Conservation (phyloP, 2,888 invertebrate species). For the Iphiclides podalirius region DNA sequence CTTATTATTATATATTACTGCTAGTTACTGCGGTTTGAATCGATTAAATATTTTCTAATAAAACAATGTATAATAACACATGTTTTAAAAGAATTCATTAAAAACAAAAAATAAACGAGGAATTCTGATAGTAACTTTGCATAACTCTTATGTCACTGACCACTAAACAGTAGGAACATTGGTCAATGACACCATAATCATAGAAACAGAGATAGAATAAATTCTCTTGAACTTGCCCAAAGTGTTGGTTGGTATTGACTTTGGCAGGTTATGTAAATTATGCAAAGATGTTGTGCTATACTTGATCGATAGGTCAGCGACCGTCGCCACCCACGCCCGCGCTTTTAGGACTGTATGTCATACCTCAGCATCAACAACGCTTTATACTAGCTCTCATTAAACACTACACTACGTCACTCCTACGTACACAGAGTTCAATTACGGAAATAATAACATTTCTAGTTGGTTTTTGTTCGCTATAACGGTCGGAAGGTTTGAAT, state of each 20-base stretch:
- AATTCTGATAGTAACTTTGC: constrained; percentile 15
- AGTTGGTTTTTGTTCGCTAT: constrained; percentile 40
- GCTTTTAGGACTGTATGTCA: constrained; percentile 42
- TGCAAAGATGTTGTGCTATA: constrained; percentile 62
- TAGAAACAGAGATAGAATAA: constrained; percentile 47
- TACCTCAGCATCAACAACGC: constrained; percentile 33
- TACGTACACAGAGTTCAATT: constrained; percentile 4
- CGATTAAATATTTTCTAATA: neutral
- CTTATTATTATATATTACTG: neutral
- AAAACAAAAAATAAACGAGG: constrained; percentile 18
- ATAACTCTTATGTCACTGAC: constrained; percentile 30
- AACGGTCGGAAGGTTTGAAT: constrained; percentile 46
- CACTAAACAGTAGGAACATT: constrained; percentile 22
- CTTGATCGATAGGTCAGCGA: constrained; percentile 67
- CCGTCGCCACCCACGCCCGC: constrained; percentile 54
- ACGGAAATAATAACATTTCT: constrained; percentile 31
- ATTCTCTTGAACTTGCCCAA: constrained; percentile 59
- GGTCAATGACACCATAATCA: constrained; percentile 44
- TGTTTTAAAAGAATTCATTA: constrained; percentile 1
- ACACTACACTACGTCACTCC: neutral
- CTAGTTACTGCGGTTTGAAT: neutral
- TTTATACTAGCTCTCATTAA: constrained; percentile 20
- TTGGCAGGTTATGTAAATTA: constrained; percentile 77
- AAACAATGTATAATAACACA: too few relatives aligned
- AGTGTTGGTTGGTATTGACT: constrained; percentile 64